Evolutionary conservation across 2,797 vertebrate species (phyloP).

Genomic region (Neoniphon sammara): DNA sequence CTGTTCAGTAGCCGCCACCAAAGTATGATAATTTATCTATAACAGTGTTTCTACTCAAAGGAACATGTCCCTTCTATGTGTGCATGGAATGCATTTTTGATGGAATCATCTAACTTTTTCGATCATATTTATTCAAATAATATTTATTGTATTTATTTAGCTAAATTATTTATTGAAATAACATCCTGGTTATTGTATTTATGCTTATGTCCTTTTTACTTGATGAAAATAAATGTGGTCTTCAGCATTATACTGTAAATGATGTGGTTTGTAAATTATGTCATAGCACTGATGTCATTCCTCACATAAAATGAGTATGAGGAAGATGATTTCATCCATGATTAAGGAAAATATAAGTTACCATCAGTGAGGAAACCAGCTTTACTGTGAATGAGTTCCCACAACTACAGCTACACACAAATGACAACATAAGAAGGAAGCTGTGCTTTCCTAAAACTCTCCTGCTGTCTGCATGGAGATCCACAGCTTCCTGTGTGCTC

Average conservation of each 20-base stretch:
- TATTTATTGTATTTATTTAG: slow-evolving; percentile 79
- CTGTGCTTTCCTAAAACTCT: slow-evolving; percentile 84
- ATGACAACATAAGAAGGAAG: slow-evolving; percentile 72
- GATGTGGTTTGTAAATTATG: slow-evolving; percentile 7
- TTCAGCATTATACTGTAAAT: slow-evolving; percentile 8
- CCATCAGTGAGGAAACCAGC: slow-evolving; percentile 46
- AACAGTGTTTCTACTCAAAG: slow-evolving; percentile 43
- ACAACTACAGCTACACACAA: slow-evolving; percentile 48
- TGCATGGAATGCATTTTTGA: slow-evolving; percentile 61
- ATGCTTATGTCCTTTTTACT: not conserved
- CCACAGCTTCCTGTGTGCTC: slow-evolving; percentile 65
- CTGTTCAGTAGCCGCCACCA: slow-evolving; percentile 18
- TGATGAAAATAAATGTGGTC: slow-evolving; percentile 34
- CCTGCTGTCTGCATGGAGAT: slow-evolving; percentile 49
- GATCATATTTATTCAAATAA: slow-evolving; percentile 57
- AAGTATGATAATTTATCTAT: slow-evolving; percentile 1
- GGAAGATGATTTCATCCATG: not conserved
- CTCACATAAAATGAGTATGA: slow-evolving; percentile 21
- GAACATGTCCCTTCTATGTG: slow-evolving; percentile 15
- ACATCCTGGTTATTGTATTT: slow-evolving; percentile 16
- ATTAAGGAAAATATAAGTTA: slow-evolving; percentile 3
- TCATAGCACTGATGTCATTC: not conserved
- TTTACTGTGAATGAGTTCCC: slow-evolving; percentile 61
- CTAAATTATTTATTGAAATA: slow-evolving; percentile 55
- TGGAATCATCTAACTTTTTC: slow-evolving; percentile 43